Evolutionary conservation across 2,797 vertebrate species (phyloP), one percentile per base, ranked within the genome.

Genomic region (Sparidentex hasta): DNA sequence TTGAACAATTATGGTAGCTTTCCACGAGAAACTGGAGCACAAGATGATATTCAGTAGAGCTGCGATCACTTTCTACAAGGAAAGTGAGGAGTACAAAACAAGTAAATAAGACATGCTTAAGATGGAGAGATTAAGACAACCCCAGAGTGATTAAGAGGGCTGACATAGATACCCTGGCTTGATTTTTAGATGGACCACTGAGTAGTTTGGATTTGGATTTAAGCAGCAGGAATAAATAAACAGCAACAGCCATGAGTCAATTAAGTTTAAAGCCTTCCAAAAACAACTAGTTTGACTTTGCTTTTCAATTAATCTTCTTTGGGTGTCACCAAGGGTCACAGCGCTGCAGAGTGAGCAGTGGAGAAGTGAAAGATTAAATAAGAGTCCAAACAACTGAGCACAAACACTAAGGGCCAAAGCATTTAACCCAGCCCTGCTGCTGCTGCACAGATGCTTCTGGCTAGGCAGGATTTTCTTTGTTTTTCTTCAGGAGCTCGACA

Each of bases 231-330:
- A 86, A 68, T 27, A 64, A 78, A 90, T 93, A 91, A 94, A 92
- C 88, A 84, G 83, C 84, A 84, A 74, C 66, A 90, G 74, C 84
- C 80, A 86, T 85, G 87, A 90, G 90, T 95, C 92, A 94, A 93
- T 95, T 95, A 95, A 90, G 80, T 58, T 70, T 85, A 81, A 92
- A 90, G 62, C 80, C 66, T 59, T 84, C 85, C 86, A 86, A 92
- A 90, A 94, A 91, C 93, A 94, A 93, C 88, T 85, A 81, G 82
- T 91, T 90, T 91, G 93, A 90, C 83, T 93, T 92, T 76, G 83
- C 89, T 74, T 88, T 89, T 86, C 87, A 89, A 88, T 88, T 94
- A 94, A 95, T 93, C 91, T 88, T 82, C 91, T 92, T 85, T 84
- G 79, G 83, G 72, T 87, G 81, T 79, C 82, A 77, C 66, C 9